Evolutionary conservation across 2,888 invertebrate genomes (phyloP).

Genomic region (Oegoconia quadripuncta): DNA sequence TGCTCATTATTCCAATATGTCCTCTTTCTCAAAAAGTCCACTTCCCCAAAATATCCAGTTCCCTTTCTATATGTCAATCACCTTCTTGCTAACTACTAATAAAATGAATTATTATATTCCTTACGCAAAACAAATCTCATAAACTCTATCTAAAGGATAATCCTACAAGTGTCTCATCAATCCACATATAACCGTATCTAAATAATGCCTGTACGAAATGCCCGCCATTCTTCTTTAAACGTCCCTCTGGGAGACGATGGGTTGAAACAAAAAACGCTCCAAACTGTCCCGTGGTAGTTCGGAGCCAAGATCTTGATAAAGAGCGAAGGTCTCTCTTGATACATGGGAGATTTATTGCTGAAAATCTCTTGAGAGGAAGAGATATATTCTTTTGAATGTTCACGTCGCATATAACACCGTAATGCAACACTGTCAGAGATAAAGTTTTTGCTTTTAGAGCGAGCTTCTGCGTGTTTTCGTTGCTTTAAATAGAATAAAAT

Average conservation of each 20-base stretch:
- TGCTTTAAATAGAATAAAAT: too few species aligned
- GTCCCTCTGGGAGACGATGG: slow-evolving; percentile 37
- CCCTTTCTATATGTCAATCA: too few species aligned
- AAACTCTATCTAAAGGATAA: too few species aligned
- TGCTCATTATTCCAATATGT: too few species aligned
- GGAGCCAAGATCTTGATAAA: slow-evolving; percentile 29
- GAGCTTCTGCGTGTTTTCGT: too few species aligned
- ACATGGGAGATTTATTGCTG: slow-evolving; percentile 61
- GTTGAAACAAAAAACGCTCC: slow-evolving; percentile 28
- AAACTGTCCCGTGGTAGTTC: slow-evolving; percentile 15
- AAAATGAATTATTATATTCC: too few species aligned
- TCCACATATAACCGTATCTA: slow-evolving; percentile 16
- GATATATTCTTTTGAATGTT: slow-evolving; percentile 56
- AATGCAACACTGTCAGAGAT: not conserved
- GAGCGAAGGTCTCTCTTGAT: slow-evolving; percentile 48
- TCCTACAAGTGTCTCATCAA: slow-evolving; percentile 25
- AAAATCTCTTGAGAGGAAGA: slow-evolving; percentile 48
- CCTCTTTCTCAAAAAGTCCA: too few species aligned
- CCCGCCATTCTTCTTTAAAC: slow-evolving; percentile 32
- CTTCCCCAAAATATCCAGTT: too few species aligned
- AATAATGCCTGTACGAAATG: slow-evolving; percentile 19
- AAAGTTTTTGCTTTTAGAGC: too few species aligned
- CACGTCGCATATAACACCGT: slow-evolving; percentile 35
- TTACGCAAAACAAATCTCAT: too few species aligned
- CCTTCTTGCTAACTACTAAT: too few species aligned